Evolutionary conservation across 2,888 invertebrate genomes (phyloP).

Genomic region (Limnephilus rhombicus): DNA sequence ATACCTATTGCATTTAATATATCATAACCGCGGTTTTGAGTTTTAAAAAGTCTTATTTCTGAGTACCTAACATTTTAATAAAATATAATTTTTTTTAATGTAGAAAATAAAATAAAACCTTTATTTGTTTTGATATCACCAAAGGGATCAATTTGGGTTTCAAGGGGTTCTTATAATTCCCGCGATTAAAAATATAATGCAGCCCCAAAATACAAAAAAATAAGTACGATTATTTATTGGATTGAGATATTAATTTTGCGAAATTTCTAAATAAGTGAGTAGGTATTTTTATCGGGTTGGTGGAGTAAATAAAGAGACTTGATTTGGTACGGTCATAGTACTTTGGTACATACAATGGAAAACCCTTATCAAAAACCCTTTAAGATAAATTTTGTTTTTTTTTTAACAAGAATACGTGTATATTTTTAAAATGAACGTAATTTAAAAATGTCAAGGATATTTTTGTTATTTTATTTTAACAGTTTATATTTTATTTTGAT

Average conservation of each 20-base stretch:
- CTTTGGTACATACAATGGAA: neutral
- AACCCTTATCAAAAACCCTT: neutral
- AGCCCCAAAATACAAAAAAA: neutral
- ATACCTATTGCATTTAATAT: no score
- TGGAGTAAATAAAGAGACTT: neutral
- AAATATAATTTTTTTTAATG: no score
- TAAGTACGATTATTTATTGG: neutral
- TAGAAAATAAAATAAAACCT: no score
- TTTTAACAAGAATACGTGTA: neutral
- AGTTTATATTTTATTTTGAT: constrained; percentile 59
- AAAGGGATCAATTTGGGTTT: neutral
- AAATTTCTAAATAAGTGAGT: neutral
- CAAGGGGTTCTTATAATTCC: neutral
- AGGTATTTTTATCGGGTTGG: neutral
- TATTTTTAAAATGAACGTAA: no score
- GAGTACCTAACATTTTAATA: no score
- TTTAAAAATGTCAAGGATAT: no score
- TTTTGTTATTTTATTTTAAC: neutral
- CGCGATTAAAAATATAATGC: neutral
- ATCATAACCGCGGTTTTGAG: no score
- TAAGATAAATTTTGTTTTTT: neutral
- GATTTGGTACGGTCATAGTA: neutral
- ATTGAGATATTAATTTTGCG: neutral
- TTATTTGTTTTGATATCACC: neutral
- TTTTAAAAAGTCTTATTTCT: no score